These are phyloP conservation scores for Amphipoea oculea DNA, from an alignment of 2,888 invertebrate species.

Conservation along the genomic window DNA sequence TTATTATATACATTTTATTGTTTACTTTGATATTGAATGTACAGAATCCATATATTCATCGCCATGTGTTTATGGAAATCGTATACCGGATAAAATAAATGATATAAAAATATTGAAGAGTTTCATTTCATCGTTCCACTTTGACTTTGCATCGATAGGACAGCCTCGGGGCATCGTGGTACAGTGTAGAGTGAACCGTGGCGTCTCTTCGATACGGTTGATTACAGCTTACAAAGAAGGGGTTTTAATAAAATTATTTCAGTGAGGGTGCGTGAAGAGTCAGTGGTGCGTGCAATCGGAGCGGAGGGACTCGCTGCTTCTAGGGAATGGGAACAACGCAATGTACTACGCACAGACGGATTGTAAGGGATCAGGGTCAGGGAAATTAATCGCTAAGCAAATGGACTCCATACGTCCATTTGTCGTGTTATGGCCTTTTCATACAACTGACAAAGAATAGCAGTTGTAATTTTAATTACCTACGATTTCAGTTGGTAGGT, in stretches of 20 bases:
- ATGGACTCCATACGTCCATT: background rate
- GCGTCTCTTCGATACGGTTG: constrained; percentile 42
- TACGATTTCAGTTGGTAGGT: background rate
- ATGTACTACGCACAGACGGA: constrained; percentile 1
- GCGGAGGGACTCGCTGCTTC: constrained; percentile 59
- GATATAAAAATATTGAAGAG: constrained; percentile 74
- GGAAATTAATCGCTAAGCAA: too few relatives aligned
- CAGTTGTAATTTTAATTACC: background rate
- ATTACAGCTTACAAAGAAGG: constrained; percentile 46
- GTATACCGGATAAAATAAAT: constrained; percentile 87
- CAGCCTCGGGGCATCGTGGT: constrained; percentile 15
- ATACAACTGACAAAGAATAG: background rate
- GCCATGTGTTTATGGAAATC: constrained; percentile 87
- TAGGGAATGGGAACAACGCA: constrained; percentile 55
- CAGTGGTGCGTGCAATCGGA: constrained; percentile 74
- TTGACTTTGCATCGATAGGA: constrained; percentile 67
- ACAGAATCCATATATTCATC: constrained; percentile 86
- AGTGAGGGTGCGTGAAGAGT: constrained; percentile 74
- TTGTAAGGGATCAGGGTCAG: background rate
- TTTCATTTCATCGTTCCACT: constrained; percentile 73
- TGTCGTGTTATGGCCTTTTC: background rate
- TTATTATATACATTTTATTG: constrained; percentile 85
- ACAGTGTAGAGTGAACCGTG: constrained; percentile 41
- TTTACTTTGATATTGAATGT: constrained; percentile 89
- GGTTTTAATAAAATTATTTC: constrained; percentile 79